Base-by-base conservation (phyloP, 2,797 vertebrate genomes). In the Philypnodon macrostomus region DNA sequence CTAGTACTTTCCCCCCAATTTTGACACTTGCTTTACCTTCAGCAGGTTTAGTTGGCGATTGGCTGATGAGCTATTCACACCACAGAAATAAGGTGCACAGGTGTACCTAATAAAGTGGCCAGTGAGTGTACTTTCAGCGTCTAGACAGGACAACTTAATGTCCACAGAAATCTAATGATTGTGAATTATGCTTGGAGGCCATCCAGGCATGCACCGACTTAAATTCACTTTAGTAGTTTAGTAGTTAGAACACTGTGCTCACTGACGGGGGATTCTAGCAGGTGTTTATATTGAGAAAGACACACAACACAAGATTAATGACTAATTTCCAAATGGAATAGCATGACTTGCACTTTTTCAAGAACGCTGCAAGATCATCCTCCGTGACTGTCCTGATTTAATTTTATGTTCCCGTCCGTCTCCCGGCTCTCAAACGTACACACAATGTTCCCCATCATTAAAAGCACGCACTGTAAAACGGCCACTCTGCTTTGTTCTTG, bases 131-230 rank as follows among this genome's bases (percentile, higher is more conserved):
- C 27, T 23, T 21, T 26, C 19, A 1, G 19, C 40, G 72, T 47
- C 40, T 70, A 75, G 36, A 49, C 57, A 34, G 53, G 31, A 47
- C 71, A 79, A 54, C n/a, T n/a, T 65, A 75, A 77, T 67, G 61
- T 56, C 68, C 59, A 14, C 54, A 62, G 38, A 57, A 73, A 53
- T 66, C 56, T 84, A 84, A 86, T 80, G 67, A 58, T 62, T 44
- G 56, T 76, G 67, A 57, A 71, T n/a, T 59, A 70, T 67, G 66
- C 78, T 79, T 84, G 81, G 80, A 85, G 73, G 56, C 51, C 50
- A 2, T 76, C 83, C 81, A 84, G 76, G 55, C 47, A 7, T 16
- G 47, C 63, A 26, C 55, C 49, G 52, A 45, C 63, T 68, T 65
- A 44, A 52, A 69, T 73, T 73, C 57, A 65, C 79, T 67, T 10